Conservation (phyloP, 2,888 invertebrate genomes). For the Ferdinandea cuprea region DNA sequence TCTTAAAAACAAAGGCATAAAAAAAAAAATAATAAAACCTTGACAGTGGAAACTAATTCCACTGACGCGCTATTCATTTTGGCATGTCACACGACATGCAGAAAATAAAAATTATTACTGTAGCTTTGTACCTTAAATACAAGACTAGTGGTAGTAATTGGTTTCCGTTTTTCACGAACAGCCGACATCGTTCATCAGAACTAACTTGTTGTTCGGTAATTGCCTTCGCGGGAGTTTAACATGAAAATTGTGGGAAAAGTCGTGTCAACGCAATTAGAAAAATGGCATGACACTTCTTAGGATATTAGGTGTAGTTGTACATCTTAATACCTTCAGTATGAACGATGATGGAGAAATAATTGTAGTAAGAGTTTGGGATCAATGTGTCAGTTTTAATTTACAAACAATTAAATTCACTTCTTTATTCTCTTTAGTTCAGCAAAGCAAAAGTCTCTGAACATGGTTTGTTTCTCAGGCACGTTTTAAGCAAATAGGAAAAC, state of each 20-base stretch:
- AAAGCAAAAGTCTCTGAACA: too few relatives aligned
- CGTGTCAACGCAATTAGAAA: neutral
- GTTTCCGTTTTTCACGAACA: neutral
- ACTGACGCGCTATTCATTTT: conserved; percentile 7
- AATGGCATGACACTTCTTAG: neutral
- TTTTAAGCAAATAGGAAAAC: too few relatives aligned
- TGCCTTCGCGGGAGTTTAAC: neutral
- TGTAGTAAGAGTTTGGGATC: too few relatives aligned
- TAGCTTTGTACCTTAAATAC: neutral
- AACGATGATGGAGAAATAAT: too few relatives aligned
- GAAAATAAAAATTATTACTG: neutral
- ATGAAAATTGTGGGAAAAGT: neutral
- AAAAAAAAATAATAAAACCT: neutral
- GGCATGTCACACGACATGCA: conserved; percentile 32
- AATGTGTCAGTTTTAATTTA: too few relatives aligned
- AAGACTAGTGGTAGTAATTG: neutral
- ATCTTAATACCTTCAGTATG: neutral
- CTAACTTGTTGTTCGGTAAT: neutral
- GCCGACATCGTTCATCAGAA: neutral
- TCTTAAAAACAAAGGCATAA: neutral
- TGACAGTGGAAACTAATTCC: conserved; percentile 3
- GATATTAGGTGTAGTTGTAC: neutral
- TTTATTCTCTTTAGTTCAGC: too few relatives aligned
- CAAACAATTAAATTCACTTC: too few relatives aligned
- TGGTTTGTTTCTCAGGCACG: too few relatives aligned